phyloP scores from a whole-genome alignment of 2,113 vertebrate species.

The Mustelus asterias region DNA sequence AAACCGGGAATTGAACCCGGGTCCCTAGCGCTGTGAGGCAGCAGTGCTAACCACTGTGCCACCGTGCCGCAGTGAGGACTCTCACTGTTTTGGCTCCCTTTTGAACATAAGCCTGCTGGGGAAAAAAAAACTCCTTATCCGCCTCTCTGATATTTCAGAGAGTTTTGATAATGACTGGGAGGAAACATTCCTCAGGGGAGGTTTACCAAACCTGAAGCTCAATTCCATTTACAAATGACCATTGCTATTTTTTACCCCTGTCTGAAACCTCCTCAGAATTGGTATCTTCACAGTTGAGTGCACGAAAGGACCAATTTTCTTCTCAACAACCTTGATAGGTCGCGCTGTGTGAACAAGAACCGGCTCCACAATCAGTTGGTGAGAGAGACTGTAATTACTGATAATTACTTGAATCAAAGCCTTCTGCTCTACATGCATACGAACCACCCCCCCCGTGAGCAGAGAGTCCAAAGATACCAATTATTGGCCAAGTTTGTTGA shows the following conservation, averaged over 20 bases:
- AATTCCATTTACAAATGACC: background rate
- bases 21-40: too few relatives aligned
- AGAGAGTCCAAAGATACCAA: background rate
- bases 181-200: background rate
- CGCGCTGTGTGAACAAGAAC: background rate
- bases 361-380: background rate
- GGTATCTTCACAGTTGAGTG: background rate
- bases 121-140: background rate
- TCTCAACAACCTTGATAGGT: background rate
- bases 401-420: constrained; percentile 16
- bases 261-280: background rate
- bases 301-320: background rate
- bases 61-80: background rate
- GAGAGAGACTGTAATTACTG: constrained; percentile 14
- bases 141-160: background rate
- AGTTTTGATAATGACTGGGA: background rate
- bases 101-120: background rate
- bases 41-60: too few relatives aligned
- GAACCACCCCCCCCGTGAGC: background rate
- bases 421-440: background rate
- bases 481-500: constrained; percentile 29
- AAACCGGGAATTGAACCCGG: too few relatives aligned
- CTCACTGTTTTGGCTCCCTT: background rate
- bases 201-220: background rate
- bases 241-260: background rate